Conservation (phyloP, 1,140 invertebrate species). For the Hyphantria cunea region DNA sequence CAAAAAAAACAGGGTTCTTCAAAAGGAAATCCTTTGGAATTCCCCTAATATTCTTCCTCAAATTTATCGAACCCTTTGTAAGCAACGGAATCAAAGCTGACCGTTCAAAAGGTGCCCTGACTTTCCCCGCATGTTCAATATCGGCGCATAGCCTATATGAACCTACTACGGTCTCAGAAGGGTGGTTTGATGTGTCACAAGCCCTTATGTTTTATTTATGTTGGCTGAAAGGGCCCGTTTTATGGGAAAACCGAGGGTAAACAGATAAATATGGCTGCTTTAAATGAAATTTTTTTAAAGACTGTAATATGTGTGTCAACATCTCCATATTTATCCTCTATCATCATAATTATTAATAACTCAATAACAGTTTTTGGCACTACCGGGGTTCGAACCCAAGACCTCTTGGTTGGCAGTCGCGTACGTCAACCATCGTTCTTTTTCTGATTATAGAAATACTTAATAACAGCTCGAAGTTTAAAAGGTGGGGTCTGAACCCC, state of each 20-base stretch:
- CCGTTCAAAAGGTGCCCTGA: constrained; percentile 14
- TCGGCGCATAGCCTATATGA: constrained; percentile 2
- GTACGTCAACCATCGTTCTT: no score
- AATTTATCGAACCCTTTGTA: not conserved
- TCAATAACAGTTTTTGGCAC: no score
- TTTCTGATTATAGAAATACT: no score
- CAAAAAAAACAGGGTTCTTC: no score
- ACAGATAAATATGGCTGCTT: constrained; percentile 6
- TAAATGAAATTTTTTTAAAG: not conserved
- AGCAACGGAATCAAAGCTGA: not conserved
- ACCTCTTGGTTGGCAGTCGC: no score
- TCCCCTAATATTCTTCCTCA: no score
- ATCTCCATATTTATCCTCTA: no score
- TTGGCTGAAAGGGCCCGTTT: constrained; percentile 19
- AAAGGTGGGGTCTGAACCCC: no score
- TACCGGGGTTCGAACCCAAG: no score
- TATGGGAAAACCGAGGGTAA: constrained; percentile 12
- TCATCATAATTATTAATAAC: no score
- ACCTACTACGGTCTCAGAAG: not conserved
- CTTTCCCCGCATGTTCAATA: constrained; percentile 27
- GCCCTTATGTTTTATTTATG: constrained; percentile 16
- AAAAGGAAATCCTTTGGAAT: no score
- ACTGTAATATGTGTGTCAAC: not conserved
- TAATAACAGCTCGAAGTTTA: no score
- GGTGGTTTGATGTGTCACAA: constrained; percentile 5